Evolutionary conservation across 2,888 invertebrate genomes (phyloP).

Genomic region (Parochlus steinenii): DNA sequence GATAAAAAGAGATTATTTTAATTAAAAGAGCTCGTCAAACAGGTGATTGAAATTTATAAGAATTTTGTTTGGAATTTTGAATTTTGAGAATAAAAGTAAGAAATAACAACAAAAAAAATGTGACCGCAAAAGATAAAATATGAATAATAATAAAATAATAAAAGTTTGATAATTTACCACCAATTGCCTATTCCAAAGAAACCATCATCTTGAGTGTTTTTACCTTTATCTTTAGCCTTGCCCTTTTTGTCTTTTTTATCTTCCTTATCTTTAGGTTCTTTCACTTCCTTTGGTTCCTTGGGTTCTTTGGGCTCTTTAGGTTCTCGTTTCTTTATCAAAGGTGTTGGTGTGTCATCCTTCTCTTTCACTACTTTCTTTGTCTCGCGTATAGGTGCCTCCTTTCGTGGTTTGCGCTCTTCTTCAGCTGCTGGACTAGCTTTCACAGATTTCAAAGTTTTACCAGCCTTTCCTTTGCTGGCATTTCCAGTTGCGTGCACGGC

Average conservation of each 20-base stretch:
- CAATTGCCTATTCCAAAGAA: constrained; percentile 11
- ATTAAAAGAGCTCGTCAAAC: not conserved
- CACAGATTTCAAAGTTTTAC: not conserved
- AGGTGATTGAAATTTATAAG: not conserved
- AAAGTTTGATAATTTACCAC: constrained; percentile 9
- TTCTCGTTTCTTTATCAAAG: constrained; percentile 13
- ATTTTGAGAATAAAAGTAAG: not conserved
- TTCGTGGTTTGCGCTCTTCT: constrained; percentile 6
- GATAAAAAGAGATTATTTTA: not conserved
- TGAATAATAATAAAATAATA: constrained; percentile 3
- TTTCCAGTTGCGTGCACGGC: not conserved
- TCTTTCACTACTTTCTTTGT: constrained; percentile 11
- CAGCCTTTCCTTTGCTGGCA: not conserved
- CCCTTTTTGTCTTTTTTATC: constrained; percentile 11
- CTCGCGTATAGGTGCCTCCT: no score
- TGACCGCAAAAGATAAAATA: constrained; percentile 5
- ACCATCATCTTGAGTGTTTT: constrained; percentile 9
- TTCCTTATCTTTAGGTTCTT: constrained; percentile 10
- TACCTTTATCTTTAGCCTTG: constrained; percentile 12
- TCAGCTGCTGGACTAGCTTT: constrained; percentile 1
- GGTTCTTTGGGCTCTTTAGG: no score
- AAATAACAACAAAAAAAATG: constrained; percentile 1
- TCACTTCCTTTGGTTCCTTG: constrained; percentile 10
- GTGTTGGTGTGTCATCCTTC: constrained; percentile 12
- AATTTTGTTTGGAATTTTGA: constrained; percentile 6